Evolutionary conservation across 92 coral and sea anemone genomes (phyloP).

Genomic region (Montipora capitata): DNA sequence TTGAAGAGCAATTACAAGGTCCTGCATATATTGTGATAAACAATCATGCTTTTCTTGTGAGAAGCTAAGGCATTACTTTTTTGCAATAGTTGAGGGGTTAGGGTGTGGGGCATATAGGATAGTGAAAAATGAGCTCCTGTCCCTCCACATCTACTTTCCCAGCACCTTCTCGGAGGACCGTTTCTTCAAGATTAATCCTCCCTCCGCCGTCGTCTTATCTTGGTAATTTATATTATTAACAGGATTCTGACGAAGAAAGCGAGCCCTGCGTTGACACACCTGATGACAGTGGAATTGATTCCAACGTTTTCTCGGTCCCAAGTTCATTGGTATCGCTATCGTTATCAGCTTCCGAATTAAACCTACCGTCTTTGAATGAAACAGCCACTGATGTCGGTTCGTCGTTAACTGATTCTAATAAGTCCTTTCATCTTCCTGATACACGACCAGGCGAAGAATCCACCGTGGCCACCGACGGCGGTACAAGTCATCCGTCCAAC

Average conservation of each 20-base stretch:
- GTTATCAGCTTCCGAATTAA: background rate
- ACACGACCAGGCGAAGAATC: background rate
- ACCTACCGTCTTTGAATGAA: background rate
- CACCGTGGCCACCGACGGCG: too few relatives aligned
- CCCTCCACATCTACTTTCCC: too few relatives aligned
- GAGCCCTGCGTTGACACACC: background rate
- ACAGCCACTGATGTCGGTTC: background rate
- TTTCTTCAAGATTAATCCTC: background rate
- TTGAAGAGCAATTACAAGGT: too few relatives aligned
- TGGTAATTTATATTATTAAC: background rate
- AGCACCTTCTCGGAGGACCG: background rate
- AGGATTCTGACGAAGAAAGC: background rate
- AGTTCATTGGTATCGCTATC: background rate
- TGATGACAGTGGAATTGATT: conserved; percentile 1
- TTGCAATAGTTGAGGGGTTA: too few relatives aligned
- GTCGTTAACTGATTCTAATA: background rate
- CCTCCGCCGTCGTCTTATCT: background rate
- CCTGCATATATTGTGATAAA: too few relatives aligned
- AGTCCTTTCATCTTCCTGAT: background rate
- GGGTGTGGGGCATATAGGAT: too few relatives aligned
- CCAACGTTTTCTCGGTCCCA: background rate
- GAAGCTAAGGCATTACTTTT: too few relatives aligned
- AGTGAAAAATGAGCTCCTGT: too few relatives aligned
- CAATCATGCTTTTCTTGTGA: too few relatives aligned
- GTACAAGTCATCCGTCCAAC: too few relatives aligned